phyloP scores from a whole-genome alignment of 2,888 invertebrate species.

The Ichneumoninae sp. region DNA sequence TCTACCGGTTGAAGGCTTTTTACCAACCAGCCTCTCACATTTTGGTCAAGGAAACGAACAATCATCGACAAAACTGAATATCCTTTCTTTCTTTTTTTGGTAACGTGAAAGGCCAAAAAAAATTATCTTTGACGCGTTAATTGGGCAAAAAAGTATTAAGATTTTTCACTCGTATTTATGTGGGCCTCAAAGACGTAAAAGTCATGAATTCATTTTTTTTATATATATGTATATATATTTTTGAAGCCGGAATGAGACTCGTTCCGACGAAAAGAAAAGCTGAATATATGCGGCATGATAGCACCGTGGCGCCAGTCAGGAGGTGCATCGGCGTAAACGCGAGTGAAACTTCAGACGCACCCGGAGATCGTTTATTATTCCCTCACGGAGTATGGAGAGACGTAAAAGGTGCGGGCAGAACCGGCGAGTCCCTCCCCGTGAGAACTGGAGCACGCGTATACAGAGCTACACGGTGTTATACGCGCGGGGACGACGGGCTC shows the following conservation, averaged over 20 bases:
- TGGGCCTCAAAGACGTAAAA: constrained; percentile 6
- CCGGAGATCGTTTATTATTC: constrained; percentile 61
- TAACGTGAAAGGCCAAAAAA: neutral
- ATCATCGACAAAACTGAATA: neutral
- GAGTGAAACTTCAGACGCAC: constrained; percentile 55
- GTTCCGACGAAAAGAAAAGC: constrained; percentile 26
- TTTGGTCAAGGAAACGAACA: neutral
- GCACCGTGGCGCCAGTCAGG: constrained; percentile 19
- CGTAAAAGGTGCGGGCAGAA: constrained; percentile 48
- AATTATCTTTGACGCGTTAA: neutral
- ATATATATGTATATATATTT: neutral
- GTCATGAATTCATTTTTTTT: constrained; percentile 13
- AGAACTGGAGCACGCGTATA: constrained; percentile 58
- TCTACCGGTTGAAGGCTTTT: neutral
- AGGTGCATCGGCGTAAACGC: neutral
- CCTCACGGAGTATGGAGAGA: constrained; percentile 28
- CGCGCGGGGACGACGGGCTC: constrained; percentile 40
- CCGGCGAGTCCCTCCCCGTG: constrained; percentile 50
- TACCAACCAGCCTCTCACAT: neutral
- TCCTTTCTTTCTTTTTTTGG: neutral
- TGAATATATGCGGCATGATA: neutral
- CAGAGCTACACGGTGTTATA: neutral
- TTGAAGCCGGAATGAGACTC: neutral
- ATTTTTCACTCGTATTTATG: neutral
- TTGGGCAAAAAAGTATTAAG: neutral